phyloP scores from a whole-genome alignment of 92 coral and sea anemone species.

The Bergia sp. region DNA sequence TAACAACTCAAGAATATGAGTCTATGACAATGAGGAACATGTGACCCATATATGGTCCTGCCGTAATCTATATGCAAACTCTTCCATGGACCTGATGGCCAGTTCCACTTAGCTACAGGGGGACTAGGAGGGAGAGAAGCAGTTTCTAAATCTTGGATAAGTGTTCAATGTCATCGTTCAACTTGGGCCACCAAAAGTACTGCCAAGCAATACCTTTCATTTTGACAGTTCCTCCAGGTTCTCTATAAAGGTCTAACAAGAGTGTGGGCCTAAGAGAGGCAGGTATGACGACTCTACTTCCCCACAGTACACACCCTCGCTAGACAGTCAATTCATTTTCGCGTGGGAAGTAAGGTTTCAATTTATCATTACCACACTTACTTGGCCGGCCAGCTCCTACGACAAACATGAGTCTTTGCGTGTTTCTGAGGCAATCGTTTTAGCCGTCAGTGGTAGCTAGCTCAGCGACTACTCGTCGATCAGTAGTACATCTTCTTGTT shows the following conservation, averaged over 20 bases:
- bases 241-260: conserved; percentile 25
- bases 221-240: conserved; percentile 1
- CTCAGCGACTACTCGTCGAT: conserved; percentile 8
- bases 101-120: background rate
- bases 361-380: background rate
- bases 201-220: background rate
- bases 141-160: background rate
- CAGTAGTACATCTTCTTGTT: conserved; percentile 35
- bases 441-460: conserved; percentile 46
- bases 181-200: background rate
- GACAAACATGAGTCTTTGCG: conserved; percentile 38
- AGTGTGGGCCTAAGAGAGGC: background rate
- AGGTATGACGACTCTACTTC: conserved; percentile 5
- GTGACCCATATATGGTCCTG: no score
- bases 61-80: no score
- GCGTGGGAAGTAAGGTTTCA: conserved; percentile 7
- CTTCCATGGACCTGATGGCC: background rate
- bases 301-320: conserved; percentile 32
- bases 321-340: conserved; percentile 17
- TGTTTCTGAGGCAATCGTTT: conserved; percentile 50
- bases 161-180: background rate
- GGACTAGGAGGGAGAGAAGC: background rate
- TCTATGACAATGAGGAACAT: no score
- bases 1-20: no score
- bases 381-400: conserved; percentile 20